Percentiles rank a stretch among this genome's conserved stretches.
Conservation (phyloP, 2,797 vertebrate genomes). For the Ceyx erithaca region DNA sequence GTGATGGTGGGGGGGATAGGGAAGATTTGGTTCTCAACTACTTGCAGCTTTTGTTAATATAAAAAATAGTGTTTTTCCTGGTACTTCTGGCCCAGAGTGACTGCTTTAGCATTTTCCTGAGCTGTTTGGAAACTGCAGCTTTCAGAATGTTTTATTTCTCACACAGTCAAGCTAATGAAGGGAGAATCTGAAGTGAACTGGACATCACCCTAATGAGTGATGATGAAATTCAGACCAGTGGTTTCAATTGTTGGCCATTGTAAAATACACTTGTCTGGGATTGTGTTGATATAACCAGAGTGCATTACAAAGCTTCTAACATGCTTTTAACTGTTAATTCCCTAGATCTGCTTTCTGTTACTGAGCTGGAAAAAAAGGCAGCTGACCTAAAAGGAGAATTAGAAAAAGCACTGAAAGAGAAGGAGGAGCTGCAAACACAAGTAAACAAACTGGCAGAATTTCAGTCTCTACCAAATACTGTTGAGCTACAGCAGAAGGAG, state of each 20-base stretch:
- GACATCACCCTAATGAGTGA: not conserved
- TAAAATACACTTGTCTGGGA: not conserved
- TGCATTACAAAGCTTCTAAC: not conserved
- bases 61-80: not conserved
- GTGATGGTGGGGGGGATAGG: too few relatives aligned
- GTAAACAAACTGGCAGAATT: constrained; percentile 73
- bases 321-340: not conserved
- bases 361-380: constrained; percentile 82
- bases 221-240: not conserved
- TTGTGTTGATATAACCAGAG: not conserved
- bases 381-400: constrained; percentile 79
- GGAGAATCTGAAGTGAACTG: not conserved
- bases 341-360: constrained; percentile 80
- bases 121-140: not conserved
- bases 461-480: constrained; percentile 50
- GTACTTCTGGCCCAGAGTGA: not conserved
- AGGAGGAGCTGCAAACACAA: constrained; percentile 75
- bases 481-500: constrained; percentile 76
- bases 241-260: not conserved
- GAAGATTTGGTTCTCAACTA: not conserved
- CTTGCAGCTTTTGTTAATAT: not conserved
- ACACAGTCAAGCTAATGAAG: not conserved
- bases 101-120: not conserved
- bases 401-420: constrained; percentile 75
- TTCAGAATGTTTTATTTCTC: not conserved